A percentile compares a stretch with the other conserved stretches of the same genome.
These are phyloP conservation scores for Petaurus breviceps DNA, from an alignment of 2,113 vertebrate genomes.

Conservation along the genomic window DNA sequence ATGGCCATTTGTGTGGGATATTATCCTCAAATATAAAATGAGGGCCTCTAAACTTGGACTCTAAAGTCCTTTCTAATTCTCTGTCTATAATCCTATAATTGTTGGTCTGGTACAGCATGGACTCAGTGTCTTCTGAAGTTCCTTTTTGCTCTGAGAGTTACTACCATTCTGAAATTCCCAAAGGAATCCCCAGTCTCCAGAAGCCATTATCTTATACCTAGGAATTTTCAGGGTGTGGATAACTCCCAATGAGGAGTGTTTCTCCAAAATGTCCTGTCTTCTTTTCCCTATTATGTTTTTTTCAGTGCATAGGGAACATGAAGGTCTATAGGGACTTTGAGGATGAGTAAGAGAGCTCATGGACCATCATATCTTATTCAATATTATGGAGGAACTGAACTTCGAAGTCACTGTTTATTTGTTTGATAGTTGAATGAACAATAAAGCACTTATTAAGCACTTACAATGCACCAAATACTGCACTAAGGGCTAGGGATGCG, in stretches of 20 bases:
- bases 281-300: slow-evolving; percentile 22
- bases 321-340: not conserved
- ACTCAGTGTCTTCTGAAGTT: not conserved
- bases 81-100: no score
- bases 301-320: not conserved
- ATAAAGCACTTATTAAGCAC: no score
- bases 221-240: not conserved
- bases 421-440: not conserved
- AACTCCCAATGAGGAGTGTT: not conserved
- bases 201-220: not conserved
- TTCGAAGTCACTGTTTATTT: slow-evolving; percentile 3
- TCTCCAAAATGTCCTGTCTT: slow-evolving; percentile 31
- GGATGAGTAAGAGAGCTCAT: not conserved
- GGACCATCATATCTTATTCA: not conserved
- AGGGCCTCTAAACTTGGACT: not conserved
- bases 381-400: not conserved
- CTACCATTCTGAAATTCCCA: not conserved
- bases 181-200: not conserved
- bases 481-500: not conserved
- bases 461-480: not conserved
- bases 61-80: no score
- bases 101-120: not conserved
- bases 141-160: not conserved
- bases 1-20: not conserved
- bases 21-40: not conserved